Conservation (phyloP, 2,888 invertebrate species). For the Tryphoninae sp. region DNA sequence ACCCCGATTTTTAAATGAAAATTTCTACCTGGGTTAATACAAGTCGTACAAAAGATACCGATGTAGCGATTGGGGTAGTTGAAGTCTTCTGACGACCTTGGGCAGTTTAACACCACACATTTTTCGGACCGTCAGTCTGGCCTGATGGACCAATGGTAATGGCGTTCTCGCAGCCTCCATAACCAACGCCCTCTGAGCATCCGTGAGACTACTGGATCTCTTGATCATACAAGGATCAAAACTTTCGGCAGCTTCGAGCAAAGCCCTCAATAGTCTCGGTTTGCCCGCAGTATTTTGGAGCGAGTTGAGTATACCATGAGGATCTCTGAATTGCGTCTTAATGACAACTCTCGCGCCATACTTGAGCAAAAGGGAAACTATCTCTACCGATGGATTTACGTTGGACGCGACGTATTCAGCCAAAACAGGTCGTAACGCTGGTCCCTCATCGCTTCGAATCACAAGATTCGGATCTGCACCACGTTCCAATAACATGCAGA, state of each 20-base stretch:
- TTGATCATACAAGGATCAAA: constrained; percentile 92
- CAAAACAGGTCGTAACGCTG: constrained; percentile 89
- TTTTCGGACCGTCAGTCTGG: constrained; percentile 84
- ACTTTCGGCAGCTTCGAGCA: constrained; percentile 89
- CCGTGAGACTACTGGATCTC: constrained; percentile 86
- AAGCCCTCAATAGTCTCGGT: constrained; percentile 84
- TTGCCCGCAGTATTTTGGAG: constrained; percentile 85
- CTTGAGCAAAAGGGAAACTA: constrained; percentile 87
- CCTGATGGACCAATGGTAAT: constrained; percentile 86
- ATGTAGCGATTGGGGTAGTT: constrained; percentile 86
- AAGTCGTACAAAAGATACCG: constrained; percentile 88
- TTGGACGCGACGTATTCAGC: constrained; percentile 92
- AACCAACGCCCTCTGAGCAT: constrained; percentile 86
- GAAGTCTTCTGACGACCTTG: constrained; percentile 84
- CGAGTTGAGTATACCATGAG: constrained; percentile 91
- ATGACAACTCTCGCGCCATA: constrained; percentile 92
- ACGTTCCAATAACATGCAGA: constrained; percentile 86
- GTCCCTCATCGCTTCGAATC: constrained; percentile 89
- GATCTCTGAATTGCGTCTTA: constrained; percentile 92
- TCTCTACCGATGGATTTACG: constrained; percentile 85
- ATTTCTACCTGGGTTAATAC: constrained; percentile 62
- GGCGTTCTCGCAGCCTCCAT: constrained; percentile 87
- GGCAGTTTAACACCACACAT: constrained; percentile 84
- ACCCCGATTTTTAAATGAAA: too few relatives aligned
- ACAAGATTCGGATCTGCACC: constrained; percentile 90